These are phyloP conservation scores for Odocoileus virginianus DNA, from an alignment of 2,113 vertebrate species.

Conservation along the genomic window DNA sequence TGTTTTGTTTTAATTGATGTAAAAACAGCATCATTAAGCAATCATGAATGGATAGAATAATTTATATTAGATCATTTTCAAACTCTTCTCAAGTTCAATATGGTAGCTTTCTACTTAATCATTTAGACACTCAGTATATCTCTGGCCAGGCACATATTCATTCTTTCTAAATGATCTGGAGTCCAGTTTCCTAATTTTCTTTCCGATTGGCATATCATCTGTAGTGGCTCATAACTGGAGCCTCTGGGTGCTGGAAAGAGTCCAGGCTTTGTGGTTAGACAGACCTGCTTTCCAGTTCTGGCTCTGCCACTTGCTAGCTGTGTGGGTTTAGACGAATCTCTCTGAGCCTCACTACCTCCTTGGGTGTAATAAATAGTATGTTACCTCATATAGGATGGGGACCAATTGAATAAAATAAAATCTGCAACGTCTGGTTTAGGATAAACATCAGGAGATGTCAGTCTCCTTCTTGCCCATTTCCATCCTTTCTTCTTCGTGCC, in stretches of 20 bases:
- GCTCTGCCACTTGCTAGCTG: background rate
- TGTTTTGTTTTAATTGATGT: background rate
- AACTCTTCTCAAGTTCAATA: background rate
- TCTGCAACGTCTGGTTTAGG: background rate
- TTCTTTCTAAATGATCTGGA: background rate
- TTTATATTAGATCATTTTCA: background rate
- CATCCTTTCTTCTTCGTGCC: fast-evolving
- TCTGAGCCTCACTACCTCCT: background rate
- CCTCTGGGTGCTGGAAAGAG: background rate
- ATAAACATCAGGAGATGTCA: background rate
- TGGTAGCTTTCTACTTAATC: background rate
- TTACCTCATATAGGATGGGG: background rate
- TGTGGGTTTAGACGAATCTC: background rate
- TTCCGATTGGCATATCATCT: background rate
- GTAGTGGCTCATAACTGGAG: background rate
- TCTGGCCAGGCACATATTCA: background rate
- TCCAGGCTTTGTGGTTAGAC: background rate
- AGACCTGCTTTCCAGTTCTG: background rate
- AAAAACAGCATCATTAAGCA: background rate
- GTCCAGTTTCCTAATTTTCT: background rate
- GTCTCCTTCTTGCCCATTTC: background rate
- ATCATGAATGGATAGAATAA: background rate
- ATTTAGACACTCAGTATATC: fast-evolving
- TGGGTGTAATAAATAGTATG: background rate
- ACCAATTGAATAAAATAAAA: background rate